These are phyloP conservation scores for Tachypleus tridentatus DNA, from an alignment of 1,140 invertebrate species.

Conservation along the genomic window DNA sequence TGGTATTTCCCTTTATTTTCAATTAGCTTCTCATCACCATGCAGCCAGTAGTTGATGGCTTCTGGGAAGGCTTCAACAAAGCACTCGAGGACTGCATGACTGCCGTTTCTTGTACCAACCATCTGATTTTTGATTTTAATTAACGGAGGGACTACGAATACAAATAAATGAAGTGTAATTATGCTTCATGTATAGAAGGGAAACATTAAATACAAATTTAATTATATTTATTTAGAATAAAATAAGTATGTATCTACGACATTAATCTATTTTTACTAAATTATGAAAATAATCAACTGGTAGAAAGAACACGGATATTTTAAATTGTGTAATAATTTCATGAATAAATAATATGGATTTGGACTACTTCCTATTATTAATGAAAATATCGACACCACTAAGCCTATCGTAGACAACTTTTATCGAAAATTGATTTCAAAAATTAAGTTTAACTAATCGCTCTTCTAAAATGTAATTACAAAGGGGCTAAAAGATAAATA, in stretches of 20 bases:
- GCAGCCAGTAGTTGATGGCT: constrained; percentile 72
- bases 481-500: too few relatives aligned
- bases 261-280: constrained; percentile 1
- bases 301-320: too few relatives aligned
- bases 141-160: constrained; percentile 56
- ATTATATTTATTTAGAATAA: too few relatives aligned
- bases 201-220: constrained; percentile 14
- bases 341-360: too few relatives aligned
- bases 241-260: too few relatives aligned
- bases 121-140: constrained; percentile 58
- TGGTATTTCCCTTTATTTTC: constrained; percentile 36
- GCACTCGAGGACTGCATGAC: constrained; percentile 59
- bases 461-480: too few relatives aligned
- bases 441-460: too few relatives aligned
- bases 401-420: too few relatives aligned
- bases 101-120: constrained; percentile 54
- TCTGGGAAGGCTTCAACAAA: constrained; percentile 79
- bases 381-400: too few relatives aligned
- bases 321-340: too few relatives aligned
- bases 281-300: not conserved
- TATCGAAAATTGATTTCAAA: too few relatives aligned
- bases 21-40: constrained; percentile 56
- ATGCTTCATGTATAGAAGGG: not conserved
- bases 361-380: too few relatives aligned
- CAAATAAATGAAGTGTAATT: not conserved